Conservation (phyloP, 2,888 invertebrate species). For the Marronus borbonicus region DNA sequence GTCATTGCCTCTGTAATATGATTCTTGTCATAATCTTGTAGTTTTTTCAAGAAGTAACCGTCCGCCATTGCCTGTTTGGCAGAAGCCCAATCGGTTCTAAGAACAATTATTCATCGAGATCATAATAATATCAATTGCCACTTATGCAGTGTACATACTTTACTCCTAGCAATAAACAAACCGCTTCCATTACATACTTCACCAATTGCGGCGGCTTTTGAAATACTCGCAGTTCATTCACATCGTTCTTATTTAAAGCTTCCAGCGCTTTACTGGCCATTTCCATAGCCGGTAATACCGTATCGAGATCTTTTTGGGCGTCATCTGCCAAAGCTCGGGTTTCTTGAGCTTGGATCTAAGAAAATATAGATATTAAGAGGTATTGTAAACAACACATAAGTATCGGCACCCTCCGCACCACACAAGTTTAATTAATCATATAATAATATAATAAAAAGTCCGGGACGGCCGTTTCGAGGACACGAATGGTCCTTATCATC, state of each 20-base stretch:
- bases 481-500: too few relatives aligned
- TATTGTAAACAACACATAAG: too few relatives aligned
- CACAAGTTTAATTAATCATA: too few relatives aligned
- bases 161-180: constrained; percentile 85
- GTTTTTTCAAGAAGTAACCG: constrained; percentile 84
- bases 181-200: constrained; percentile 92
- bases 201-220: constrained; percentile 91
- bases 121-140: not conserved
- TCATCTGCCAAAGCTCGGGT: constrained; percentile 89
- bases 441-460: too few relatives aligned
- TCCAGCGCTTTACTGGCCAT: constrained; percentile 89
- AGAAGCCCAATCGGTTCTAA: constrained; percentile 88
- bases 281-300: constrained; percentile 89
- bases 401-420: too few relatives aligned
- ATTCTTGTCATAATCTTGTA: constrained; percentile 91
- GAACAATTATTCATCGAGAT: constrained; percentile 4
- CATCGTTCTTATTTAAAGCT: constrained; percentile 90
- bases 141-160: constrained; percentile 75
- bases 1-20: constrained; percentile 84
- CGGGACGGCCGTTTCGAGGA: too few relatives aligned
- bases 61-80: constrained; percentile 88
- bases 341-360: constrained; percentile 85
- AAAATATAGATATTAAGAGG: not conserved
- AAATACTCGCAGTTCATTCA: constrained; percentile 91
- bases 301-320: constrained; percentile 86